These are phyloP conservation scores for Brachyistius frenatus DNA, from an alignment of 2,113 vertebrate genomes.

Conservation along the genomic window DNA sequence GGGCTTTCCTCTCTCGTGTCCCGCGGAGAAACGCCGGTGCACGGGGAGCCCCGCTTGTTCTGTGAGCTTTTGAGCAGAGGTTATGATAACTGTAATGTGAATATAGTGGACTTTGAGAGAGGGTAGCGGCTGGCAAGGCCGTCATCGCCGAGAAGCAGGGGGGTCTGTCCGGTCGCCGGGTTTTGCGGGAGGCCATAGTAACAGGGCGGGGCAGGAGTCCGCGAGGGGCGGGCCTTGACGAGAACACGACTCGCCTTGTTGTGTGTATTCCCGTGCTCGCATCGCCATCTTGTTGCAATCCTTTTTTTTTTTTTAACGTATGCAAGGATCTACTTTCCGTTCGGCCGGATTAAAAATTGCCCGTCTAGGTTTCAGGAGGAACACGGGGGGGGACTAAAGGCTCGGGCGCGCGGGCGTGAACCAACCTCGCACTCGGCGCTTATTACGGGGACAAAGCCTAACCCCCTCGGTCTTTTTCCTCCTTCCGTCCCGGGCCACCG, in stretches of 20 bases:
- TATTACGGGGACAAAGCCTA: conserved; percentile 50
- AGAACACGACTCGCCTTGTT: conserved; percentile 92
- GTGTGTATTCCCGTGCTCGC: conserved; percentile 94
- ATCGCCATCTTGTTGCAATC: conserved; percentile 98
- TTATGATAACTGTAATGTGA: accelerated
- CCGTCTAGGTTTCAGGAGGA: conserved; percentile 26
- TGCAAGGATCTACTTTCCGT: conserved; percentile 81
- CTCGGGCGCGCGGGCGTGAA: conserved; percentile 5
- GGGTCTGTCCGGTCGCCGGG: conserved; percentile 56
- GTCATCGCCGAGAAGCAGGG: neutral
- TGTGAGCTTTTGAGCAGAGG: accelerated
- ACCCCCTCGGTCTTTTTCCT: conserved; percentile 59
- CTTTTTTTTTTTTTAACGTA: conserved; percentile 86
- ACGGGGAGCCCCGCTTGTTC: accelerated
- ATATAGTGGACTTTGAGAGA: accelerated
- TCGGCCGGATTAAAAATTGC: conserved; percentile 55
- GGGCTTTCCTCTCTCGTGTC: neutral
- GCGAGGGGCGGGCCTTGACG: conserved; percentile 80
- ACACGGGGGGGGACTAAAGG: conserved; percentile 29
- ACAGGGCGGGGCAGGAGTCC: conserved; percentile 71
- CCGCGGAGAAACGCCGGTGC: accelerated
- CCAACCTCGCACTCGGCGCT: conserved; percentile 42
- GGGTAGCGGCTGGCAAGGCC: accelerated
- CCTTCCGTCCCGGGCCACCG: conserved; percentile 76
- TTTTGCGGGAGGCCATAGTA: conserved; percentile 78